Percentiles rank a stretch among this genome's conserved stretches.
Evolutionary conservation across 2,888 invertebrate genomes (phyloP).

Genomic region (Bugulina stolonifera): DNA sequence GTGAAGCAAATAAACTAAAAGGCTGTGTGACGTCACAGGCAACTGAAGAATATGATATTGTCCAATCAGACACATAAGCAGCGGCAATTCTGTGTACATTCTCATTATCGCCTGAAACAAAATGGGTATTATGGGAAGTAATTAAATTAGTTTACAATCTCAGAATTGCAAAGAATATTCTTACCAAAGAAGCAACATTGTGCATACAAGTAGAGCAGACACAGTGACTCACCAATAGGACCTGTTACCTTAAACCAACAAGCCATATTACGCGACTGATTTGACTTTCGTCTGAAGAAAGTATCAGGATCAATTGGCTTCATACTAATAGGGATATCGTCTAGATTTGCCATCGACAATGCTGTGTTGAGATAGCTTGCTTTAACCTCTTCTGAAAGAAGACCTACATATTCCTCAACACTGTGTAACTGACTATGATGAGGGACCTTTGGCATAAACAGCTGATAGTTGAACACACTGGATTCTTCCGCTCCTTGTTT

Average conservation of each 20-base stretch:
- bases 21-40: conserved; percentile 33
- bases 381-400: background rate
- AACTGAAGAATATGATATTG: conserved; percentile 38
- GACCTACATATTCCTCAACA: conserved; percentile 30
- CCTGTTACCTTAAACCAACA: conserved; percentile 45
- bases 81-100: conserved; percentile 52
- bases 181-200: too few species aligned
- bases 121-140: background rate
- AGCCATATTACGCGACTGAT: conserved; percentile 34
- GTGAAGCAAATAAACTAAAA: conserved; percentile 45
- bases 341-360: too few species aligned
- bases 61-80: conserved; percentile 52
- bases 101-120: conserved; percentile 40
- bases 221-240: conserved; percentile 40
- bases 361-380: too few species aligned
- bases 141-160: background rate
- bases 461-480: conserved; percentile 42
- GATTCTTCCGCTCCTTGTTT: conserved; percentile 38
- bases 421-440: conserved; percentile 45
- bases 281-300: conserved; percentile 23
- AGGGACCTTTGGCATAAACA: conserved; percentile 51
- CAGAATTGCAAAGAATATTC: too few species aligned
- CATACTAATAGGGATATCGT: conserved; percentile 34
- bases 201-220: too few species aligned
- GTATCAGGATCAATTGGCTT: conserved; percentile 36